Evolutionary conservation across 2,797 vertebrate species (phyloP), one percentile per base, ranked within the genome.

Genomic region (Anguilla obscura): DNA sequence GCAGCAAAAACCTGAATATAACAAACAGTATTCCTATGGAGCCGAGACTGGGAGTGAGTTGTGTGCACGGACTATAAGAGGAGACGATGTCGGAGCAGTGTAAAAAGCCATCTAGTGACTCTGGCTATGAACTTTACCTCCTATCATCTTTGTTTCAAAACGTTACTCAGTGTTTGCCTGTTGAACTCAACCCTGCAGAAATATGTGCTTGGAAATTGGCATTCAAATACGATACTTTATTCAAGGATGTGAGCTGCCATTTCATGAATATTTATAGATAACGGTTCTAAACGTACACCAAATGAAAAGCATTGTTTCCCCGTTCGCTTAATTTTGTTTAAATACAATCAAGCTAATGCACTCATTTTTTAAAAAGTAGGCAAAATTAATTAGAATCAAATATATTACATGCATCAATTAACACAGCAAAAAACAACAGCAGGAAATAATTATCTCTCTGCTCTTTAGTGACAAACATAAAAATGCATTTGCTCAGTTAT

Each of bases 341-440:
- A 85, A 66, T 85, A 66, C 84, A 85, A 60, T 18, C 14, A 36
- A 63, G 84, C 33, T 85, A 45, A 60, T 85, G 9, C 30, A 66
- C 40, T 60, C 0, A 45, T 21, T 56, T 33, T 85, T 85, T 40
- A 27, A 30, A 84, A 84, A 52, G 50, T 50, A 56, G 52, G 7
- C 5, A n/a, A 84, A 84, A 85, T 58, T 85, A 60, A 85, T 85
- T 85, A 7, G 30, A 66, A 85, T 30, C 45, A 85, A 60, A 85
- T 40, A 85, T 27, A 85, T 21, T 85, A 60, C 36, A 85, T 63
- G 58, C 54, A 56, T 27, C 40, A 76, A 76, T 76, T 76, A 76
- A 16, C 3, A 40, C 33, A 18, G 79, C 79, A 82, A 82, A 48
- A 21, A 48, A 6, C 5, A 21, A 82, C 40, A 45, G 24, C 12